Conservation (phyloP, 2,888 invertebrate genomes). For the Eupithecia exiguata region DNA sequence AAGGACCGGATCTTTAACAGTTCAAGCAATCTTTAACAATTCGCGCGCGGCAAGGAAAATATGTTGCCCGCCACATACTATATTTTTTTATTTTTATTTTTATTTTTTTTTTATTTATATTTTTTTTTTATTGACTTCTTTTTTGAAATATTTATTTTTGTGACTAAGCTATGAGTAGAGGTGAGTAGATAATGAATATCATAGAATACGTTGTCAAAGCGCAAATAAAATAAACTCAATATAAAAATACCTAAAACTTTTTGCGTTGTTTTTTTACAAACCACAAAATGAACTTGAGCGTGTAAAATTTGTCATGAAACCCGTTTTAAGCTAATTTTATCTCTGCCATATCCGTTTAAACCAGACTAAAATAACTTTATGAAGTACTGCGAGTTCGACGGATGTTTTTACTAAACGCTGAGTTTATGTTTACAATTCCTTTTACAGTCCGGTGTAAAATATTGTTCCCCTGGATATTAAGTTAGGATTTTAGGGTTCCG, state of each 20-base stretch:
- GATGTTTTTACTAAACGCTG: conserved; percentile 11
- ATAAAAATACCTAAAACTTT: neutral
- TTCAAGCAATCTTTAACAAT: neutral
- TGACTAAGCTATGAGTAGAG: no score
- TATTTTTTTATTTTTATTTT: no score
- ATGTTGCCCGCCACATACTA: no score
- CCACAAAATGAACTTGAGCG: neutral
- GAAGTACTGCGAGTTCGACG: neutral
- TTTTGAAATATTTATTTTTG: no score
- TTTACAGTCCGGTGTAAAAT: neutral
- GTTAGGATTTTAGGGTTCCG: neutral
- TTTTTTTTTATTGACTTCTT: no score
- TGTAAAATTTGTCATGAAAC: neutral
- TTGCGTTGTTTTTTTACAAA: neutral
- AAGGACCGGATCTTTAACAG: neutral
- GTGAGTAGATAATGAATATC: neutral
- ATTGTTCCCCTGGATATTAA: neutral
- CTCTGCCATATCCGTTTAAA: conserved; percentile 20
- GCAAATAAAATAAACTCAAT: no score
- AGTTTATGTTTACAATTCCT: conserved; percentile 1
- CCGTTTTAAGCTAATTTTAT: conserved; percentile 18
- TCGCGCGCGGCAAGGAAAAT: no score
- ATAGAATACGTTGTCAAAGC: neutral
- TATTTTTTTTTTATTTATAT: no score
- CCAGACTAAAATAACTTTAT: conserved; percentile 9